Base-by-base conservation (phyloP, 2,113 vertebrate genomes). In the Phrynosoma blainvillii region DNA sequence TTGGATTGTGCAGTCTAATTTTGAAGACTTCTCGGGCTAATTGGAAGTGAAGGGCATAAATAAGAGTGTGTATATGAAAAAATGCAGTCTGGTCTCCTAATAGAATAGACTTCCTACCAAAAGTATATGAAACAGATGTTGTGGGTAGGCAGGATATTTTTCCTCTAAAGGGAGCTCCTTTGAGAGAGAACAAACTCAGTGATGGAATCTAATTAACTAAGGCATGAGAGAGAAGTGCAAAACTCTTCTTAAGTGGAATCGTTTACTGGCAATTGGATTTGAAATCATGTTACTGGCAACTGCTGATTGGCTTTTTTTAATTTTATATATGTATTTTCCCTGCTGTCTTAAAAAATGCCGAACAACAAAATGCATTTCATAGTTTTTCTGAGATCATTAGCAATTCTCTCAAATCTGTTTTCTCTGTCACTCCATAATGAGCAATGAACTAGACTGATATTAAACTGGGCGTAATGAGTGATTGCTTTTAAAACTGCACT, bases 351-450 rank as follows among this genome's bases (percentile, higher is more conserved):
- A 88, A 71, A 89, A 91, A 47, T 90, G 47, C 90, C 47, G 85
- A 93, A 68, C 76, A 89, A 89, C 79, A 90, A 87, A 94, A 93
- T 90, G 65, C 47, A 27, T 92, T 75, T 88, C 92, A 89, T 79
- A 88, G 85, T 89, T 86, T 47, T 95, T 92, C 87, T 93, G 92
- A 89, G 87, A 90, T 94, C 88, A 91, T 94, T 95, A 93, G 56
- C 73, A 89, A 81, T 93, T 91, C 65, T 68, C 87, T 87, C 87
- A 92, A 88, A 90, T 95, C 94, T 95, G 90, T 95, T 94, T 95
- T 94, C 74, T 52, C 88, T 95, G 80, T 92, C 92, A 93, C 87
- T 90, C 85, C 81, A 32, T 93, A 92, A 91, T 89, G 85, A 94
- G 56, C 88, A 94, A 93, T 90, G 89, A 92, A 75, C 84, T 92